These are phyloP conservation scores for Protomyctophum bolini DNA, from an alignment of 2,113 vertebrate species.

Conservation along the genomic window DNA sequence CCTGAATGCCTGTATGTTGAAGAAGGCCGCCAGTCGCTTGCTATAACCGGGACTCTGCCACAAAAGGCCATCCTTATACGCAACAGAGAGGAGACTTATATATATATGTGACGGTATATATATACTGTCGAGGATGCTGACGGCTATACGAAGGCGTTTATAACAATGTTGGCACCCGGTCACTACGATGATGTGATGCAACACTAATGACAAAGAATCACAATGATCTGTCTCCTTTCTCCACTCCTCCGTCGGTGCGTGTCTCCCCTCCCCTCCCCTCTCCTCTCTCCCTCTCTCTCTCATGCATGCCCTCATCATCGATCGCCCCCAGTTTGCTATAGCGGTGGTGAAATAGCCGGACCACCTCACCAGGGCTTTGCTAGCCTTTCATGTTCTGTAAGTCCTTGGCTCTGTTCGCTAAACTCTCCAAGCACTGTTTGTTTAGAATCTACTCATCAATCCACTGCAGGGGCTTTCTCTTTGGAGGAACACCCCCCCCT, in stretches of 20 bases:
- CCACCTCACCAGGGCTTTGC: slow-evolving; percentile 58
- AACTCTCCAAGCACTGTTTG: slow-evolving; percentile 61
- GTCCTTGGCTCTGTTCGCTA: slow-evolving; percentile 59
- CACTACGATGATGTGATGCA: slow-evolving; percentile 1
- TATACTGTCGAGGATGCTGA: neutral
- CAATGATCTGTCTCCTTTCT: neutral
- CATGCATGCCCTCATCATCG: slow-evolving; percentile 50
- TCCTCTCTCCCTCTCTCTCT: neutral
- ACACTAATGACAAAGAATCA: neutral
- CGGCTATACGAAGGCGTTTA: neutral
- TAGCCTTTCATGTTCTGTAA: slow-evolving; percentile 66
- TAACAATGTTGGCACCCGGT: neutral
- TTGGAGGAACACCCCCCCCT: slow-evolving; percentile 15
- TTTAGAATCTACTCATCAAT: slow-evolving; percentile 56
- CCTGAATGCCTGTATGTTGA: slow-evolving; percentile 17
- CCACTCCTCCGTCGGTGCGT: neutral
- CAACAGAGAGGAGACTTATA: no score
- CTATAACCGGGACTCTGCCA: slow-evolving; percentile 24
- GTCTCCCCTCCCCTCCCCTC: neutral
- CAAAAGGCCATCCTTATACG: neutral
- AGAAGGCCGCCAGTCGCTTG: no score
- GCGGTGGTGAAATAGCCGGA: slow-evolving; percentile 51
- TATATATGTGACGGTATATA: no score
- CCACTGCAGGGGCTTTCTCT: slow-evolving; percentile 32
- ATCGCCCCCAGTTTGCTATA: slow-evolving; percentile 49